Evolutionary conservation across 2,888 invertebrate species (phyloP).

Genomic region (Nephrotoma appendiculata): DNA sequence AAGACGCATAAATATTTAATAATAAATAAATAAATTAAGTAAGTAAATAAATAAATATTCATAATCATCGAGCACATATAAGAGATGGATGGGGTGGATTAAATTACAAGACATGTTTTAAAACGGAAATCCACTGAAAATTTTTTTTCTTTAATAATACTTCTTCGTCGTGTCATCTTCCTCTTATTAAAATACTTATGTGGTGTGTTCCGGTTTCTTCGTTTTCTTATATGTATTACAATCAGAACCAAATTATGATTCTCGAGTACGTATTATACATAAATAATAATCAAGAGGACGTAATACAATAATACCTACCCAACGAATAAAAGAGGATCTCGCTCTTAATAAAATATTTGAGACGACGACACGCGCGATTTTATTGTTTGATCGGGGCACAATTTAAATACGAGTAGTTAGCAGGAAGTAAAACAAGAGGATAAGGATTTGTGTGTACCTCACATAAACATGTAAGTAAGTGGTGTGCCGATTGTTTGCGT

Average conservation of each 20-base stretch:
- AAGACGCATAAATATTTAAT: background rate
- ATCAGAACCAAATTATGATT: background rate
- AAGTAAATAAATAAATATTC: background rate
- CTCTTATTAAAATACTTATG: background rate
- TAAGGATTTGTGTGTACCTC: background rate
- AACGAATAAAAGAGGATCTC: background rate
- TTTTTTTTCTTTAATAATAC: background rate
- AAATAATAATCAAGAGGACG: background rate
- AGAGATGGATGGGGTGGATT: background rate
- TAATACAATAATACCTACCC: background rate
- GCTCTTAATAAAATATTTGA: background rate
- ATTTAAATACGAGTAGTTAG: background rate
- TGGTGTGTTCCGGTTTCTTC: background rate
- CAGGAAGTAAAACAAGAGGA: background rate
- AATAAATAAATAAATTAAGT: background rate
- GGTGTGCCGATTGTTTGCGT: background rate
- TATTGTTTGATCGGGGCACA: background rate
- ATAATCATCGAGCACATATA: background rate
- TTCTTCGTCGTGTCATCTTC: background rate
- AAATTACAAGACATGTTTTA: conserved; percentile 2
- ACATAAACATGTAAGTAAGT: background rate
- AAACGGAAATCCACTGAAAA: conserved; percentile 1
- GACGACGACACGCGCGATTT: background rate
- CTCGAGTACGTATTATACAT: background rate
- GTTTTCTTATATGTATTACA: background rate